Percentiles rank a stretch among this genome's conserved stretches.
phyloP scores from a whole-genome alignment of 2,888 invertebrate species.

The Sphaerophoria rueppellii region DNA sequence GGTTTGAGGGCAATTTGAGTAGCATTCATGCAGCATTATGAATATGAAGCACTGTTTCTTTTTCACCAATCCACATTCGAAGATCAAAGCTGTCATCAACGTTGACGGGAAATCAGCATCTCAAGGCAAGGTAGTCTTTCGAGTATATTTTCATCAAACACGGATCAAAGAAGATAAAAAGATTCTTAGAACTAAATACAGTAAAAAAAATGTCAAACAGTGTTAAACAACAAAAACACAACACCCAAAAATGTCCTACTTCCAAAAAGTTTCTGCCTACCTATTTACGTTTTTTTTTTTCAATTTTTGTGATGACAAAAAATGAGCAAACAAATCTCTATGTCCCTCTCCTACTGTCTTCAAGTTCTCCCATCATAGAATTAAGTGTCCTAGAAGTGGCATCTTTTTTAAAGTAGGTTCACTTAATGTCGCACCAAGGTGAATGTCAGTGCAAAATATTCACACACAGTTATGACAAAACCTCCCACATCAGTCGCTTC shows the following conservation, averaged over 20 bases:
- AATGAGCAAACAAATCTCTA: slow-evolving; percentile 23
- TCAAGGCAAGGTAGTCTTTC: too few species aligned
- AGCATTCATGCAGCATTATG: too few species aligned
- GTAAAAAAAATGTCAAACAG: slow-evolving; percentile 6
- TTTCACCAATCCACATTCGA: too few species aligned
- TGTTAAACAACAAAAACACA: not conserved
- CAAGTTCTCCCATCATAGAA: not conserved
- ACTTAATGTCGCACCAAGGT: slow-evolving; percentile 57
- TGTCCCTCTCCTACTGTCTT: not conserved
- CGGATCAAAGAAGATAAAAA: too few species aligned
- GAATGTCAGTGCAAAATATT: slow-evolving; percentile 61
- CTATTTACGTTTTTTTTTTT: not conserved
- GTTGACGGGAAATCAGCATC: too few species aligned
- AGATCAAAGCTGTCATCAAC: too few species aligned
- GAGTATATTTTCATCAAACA: too few species aligned
- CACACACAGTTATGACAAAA: slow-evolving; percentile 21
- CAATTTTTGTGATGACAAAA: slow-evolving; percentile 4
- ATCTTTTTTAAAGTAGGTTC: slow-evolving; percentile 39
- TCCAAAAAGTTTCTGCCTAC: not conserved
- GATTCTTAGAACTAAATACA: not conserved
- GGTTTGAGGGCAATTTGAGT: too few species aligned
- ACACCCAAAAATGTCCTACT: slow-evolving; percentile 32
- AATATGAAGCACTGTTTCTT: too few species aligned
- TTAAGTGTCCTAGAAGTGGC: slow-evolving; percentile 37
- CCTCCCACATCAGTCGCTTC: slow-evolving; percentile 19